phyloP scores from a whole-genome alignment of 2,797 vertebrate species.

The Acanthopagrus latus region DNA sequence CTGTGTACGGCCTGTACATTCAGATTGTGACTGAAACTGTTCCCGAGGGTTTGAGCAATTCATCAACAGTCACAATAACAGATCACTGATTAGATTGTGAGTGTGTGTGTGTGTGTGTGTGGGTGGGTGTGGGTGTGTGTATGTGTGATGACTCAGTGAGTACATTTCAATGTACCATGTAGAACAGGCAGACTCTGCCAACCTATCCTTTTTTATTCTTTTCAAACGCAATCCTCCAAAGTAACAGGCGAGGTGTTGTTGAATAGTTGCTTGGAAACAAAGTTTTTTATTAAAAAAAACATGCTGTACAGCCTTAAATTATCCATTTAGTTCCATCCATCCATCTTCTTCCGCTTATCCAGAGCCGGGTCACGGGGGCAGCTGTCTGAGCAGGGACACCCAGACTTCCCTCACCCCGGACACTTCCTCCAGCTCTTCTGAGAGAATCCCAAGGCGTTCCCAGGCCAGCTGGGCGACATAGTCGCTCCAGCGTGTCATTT shows the following conservation, averaged over 20 bases:
- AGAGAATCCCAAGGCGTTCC: too few species aligned
- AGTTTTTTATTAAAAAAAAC: conserved; percentile 29
- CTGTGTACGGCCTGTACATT: conserved; percentile 7
- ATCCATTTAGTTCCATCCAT: conserved; percentile 3
- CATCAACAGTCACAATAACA: conserved; percentile 51
- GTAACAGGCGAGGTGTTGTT: conserved; percentile 31
- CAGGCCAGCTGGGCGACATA: too few species aligned
- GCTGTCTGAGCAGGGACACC: too few species aligned
- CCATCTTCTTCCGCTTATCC: too few species aligned
- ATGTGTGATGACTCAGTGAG: conserved; percentile 3
- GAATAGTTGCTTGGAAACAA: conserved; percentile 61
- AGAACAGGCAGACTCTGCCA: conserved; percentile 17
- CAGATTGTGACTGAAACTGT: conserved; percentile 22
- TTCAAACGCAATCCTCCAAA: conserved; percentile 32
- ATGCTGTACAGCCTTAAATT: neutral
- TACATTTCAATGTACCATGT: conserved; percentile 27
- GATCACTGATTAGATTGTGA: conserved; percentile 44
- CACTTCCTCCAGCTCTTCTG: too few species aligned
- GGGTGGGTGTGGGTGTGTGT: conserved; percentile 14
- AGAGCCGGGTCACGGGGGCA: too few species aligned
- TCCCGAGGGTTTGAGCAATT: conserved; percentile 42
- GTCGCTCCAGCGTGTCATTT: too few species aligned
- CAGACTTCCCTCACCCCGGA: too few species aligned
- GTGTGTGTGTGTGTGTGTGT: conserved; percentile 8
- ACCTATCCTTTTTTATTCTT: conserved; percentile 3